Percentiles rank a stretch among this genome's conserved stretches.
These are phyloP conservation scores for Stigmatopora argus DNA, from an alignment of 2,113 vertebrate species.

Conservation along the genomic window DNA sequence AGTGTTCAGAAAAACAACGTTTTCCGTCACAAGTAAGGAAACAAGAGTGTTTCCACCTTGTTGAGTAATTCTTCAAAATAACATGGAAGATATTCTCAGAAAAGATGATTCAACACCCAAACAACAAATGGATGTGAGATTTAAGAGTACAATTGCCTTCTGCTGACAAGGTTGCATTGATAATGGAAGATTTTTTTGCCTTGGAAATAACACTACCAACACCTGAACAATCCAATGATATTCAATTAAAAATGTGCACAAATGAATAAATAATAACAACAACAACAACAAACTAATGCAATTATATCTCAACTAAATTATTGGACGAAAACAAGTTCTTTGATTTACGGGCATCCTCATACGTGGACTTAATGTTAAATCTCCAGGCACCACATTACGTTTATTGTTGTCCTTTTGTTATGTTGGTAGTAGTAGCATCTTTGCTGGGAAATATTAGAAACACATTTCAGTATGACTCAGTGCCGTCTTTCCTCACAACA, in stretches of 20 bases:
- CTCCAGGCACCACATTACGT: neutral
- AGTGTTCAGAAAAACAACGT: conserved; percentile 21
- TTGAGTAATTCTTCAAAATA: conserved; percentile 34
- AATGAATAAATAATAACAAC: neutral
- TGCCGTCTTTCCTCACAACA: neutral
- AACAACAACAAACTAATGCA: neutral
- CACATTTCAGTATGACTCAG: neutral
- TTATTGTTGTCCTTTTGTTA: neutral
- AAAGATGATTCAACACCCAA: conserved; percentile 40
- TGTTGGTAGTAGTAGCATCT: neutral
- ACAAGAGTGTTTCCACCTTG: conserved; percentile 12
- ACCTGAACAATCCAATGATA: neutral
- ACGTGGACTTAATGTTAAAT: neutral
- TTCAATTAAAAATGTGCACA: neutral
- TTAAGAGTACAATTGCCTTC: conserved; percentile 38
- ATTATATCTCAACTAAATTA: neutral
- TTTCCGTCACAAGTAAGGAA: conserved; percentile 15
- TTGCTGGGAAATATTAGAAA: neutral
- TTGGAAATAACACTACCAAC: neutral
- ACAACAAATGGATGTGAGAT: conserved; percentile 48
- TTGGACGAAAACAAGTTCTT: neutral
- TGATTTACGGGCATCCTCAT: neutral
- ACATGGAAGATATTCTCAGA: conserved; percentile 45
- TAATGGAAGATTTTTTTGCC: conserved; percentile 29
- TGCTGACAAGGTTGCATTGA: conserved; percentile 46